A percentile compares a stretch with the other conserved stretches of the same genome.
phyloP scores from a whole-genome alignment of 2,888 invertebrate genomes.

The Trichogramma dendrolimi region DNA sequence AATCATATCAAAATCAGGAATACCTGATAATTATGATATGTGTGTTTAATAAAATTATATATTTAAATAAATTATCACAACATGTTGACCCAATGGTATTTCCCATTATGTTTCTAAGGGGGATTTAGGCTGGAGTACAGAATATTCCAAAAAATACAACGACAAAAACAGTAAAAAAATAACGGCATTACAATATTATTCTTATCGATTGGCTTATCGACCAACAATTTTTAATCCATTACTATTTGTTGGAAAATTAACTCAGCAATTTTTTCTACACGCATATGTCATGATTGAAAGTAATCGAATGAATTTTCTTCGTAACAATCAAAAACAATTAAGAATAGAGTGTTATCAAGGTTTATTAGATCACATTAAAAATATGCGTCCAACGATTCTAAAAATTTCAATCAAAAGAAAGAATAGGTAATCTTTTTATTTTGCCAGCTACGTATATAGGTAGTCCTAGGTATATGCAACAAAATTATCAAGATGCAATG shows the following conservation, averaged over 20 bases:
- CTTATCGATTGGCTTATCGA: slow-evolving; percentile 11
- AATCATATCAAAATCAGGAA: slow-evolving; percentile 12
- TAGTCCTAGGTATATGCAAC: neutral
- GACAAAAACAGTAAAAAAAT: neutral
- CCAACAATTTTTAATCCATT: slow-evolving; percentile 10
- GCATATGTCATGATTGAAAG: slow-evolving; percentile 14
- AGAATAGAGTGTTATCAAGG: slow-evolving; percentile 19
- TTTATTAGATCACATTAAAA: slow-evolving; percentile 4
- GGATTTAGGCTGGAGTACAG: slow-evolving; percentile 17
- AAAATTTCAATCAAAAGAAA: slow-evolving; percentile 4
- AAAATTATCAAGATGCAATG: no score
- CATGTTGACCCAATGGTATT: slow-evolving; percentile 20
- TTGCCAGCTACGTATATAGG: neutral
- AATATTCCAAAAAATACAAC: neutral
- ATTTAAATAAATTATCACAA: slow-evolving; percentile 17
- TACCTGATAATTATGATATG: slow-evolving; percentile 6
- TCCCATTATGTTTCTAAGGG: slow-evolving; percentile 14
- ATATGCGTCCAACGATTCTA: slow-evolving; percentile 7
- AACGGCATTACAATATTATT: slow-evolving; percentile 13
- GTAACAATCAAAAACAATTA: slow-evolving; percentile 12
- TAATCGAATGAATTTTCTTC: slow-evolving; percentile 11
- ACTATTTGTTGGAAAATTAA: slow-evolving; percentile 6
- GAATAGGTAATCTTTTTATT: slow-evolving; percentile 2
- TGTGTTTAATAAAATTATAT: slow-evolving; percentile 2
- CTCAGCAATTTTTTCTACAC: slow-evolving; percentile 13